phyloP scores from a whole-genome alignment of 2,888 invertebrate species.

The Buathra laborator region DNA sequence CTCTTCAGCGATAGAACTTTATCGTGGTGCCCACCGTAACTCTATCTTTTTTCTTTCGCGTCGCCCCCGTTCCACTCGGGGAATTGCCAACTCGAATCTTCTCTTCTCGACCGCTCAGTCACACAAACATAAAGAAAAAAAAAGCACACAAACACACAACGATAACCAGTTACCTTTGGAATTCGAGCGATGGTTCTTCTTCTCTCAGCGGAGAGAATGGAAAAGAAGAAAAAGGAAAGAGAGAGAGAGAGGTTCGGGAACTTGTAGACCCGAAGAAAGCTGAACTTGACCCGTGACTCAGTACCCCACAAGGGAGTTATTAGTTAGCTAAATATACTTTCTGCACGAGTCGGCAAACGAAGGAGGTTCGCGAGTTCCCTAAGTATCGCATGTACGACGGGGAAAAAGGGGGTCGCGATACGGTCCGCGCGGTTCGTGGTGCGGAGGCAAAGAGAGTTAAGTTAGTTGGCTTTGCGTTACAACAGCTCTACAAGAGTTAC shows the following conservation, averaged over 20 bases:
- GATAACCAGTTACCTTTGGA: conserved; percentile 36
- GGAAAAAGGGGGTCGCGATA: conserved; percentile 10
- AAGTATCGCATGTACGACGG: neutral
- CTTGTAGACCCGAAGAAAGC: conserved; percentile 14
- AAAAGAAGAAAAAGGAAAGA: too few relatives aligned
- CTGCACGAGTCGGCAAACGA: conserved; percentile 9
- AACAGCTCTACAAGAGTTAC: neutral
- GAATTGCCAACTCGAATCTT: conserved; percentile 24
- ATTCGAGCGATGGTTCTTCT: neutral
- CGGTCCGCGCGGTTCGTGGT: neutral
- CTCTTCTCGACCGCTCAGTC: conserved; percentile 2
- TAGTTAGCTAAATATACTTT: conserved; percentile 16
- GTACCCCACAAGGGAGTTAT: conserved; percentile 23
- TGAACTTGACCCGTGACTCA: conserved; percentile 47
- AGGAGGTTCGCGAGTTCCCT: neutral
- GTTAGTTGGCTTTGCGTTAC: too few relatives aligned
- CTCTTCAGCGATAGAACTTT: conserved; percentile 45
- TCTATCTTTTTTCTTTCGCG: conserved; percentile 37
- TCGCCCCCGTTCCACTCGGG: conserved; percentile 31
- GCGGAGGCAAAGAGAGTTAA: too few relatives aligned
- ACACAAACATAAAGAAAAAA: neutral
- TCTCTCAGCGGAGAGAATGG: neutral
- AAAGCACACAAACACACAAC: conserved; percentile 19
- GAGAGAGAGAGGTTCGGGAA: neutral
- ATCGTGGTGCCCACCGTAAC: conserved; percentile 49